These are phyloP conservation scores for Centrocercus urophasianus DNA, from an alignment of 2,113 vertebrate genomes.

Conservation along the genomic window DNA sequence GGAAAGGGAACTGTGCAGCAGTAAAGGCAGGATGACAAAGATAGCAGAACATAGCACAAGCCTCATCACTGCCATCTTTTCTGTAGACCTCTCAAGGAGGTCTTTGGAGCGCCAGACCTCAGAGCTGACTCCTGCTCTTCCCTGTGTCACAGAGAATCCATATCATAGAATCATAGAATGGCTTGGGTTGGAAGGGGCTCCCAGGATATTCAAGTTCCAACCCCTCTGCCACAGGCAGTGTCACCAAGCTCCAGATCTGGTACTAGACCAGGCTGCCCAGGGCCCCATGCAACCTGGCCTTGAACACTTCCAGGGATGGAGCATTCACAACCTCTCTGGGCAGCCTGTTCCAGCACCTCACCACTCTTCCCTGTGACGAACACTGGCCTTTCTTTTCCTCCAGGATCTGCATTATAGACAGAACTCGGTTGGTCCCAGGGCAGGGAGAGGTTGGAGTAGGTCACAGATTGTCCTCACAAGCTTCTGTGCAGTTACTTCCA, in stretches of 20 bases:
- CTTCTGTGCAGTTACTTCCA: neutral
- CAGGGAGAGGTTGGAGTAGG: neutral
- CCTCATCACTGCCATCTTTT: neutral
- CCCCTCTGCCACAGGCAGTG: too few relatives aligned
- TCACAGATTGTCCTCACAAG: neutral
- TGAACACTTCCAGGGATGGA: too few relatives aligned
- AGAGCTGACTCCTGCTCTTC: neutral
- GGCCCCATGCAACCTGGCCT: too few relatives aligned
- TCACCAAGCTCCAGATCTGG: too few relatives aligned
- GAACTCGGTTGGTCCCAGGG: neutral
- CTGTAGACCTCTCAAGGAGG: neutral
- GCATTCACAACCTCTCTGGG: too few relatives aligned
- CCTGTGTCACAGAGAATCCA: neutral
- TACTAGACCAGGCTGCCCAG: too few relatives aligned
- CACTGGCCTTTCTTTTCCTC: neutral
- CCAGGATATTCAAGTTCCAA: too few relatives aligned
- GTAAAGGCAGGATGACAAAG: neutral
- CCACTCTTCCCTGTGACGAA: too few relatives aligned
- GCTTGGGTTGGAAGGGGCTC: too few relatives aligned
- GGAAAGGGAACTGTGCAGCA: neutral
- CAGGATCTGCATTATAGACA: neutral
- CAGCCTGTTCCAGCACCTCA: too few relatives aligned
- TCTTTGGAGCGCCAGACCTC: neutral
- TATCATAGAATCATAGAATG: too few relatives aligned
- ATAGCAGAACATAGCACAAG: neutral